These are phyloP conservation scores for Saccopteryx bilineata DNA, from an alignment of 2,113 vertebrate genomes.

Conservation along the genomic window DNA sequence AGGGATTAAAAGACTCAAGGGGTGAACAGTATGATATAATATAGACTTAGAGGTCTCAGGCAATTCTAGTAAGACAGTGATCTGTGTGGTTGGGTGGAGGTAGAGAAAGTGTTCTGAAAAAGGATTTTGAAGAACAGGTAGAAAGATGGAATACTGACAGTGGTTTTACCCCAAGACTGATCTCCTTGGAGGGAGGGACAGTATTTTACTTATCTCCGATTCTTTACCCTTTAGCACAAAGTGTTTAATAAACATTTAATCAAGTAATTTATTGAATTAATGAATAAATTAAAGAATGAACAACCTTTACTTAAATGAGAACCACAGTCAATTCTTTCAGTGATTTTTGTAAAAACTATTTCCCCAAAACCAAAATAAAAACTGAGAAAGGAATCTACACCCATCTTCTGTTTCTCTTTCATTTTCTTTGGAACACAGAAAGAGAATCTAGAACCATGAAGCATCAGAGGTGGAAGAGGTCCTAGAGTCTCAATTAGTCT, in stretches of 20 bases:
- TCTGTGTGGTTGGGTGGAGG: neutral
- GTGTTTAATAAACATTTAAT: slow-evolving; percentile 45
- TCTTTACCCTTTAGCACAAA: slow-evolving; percentile 34
- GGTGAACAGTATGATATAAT: neutral
- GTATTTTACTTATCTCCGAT: slow-evolving; percentile 3
- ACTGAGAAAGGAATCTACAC: neutral
- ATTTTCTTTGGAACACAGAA: slow-evolving; percentile 63
- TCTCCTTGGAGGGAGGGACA: neutral
- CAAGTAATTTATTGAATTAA: slow-evolving; percentile 47
- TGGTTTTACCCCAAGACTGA: slow-evolving; percentile 39
- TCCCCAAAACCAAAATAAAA: slow-evolving; percentile 53
- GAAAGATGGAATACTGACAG: neutral
- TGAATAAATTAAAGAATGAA: slow-evolving; percentile 18
- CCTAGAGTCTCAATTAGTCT: neutral
- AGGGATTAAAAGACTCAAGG: neutral
- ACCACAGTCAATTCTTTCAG: slow-evolving; percentile 25
- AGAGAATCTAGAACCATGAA: slow-evolving; percentile 14
- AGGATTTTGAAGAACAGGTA: slow-evolving; percentile 31
- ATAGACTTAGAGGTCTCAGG: neutral
- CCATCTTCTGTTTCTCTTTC: neutral
- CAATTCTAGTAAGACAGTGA: slow-evolving; percentile 21
- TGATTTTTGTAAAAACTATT: slow-evolving; percentile 61
- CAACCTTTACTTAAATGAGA: slow-evolving; percentile 55
- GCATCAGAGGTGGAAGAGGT: neutral
- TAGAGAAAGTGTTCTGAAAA: neutral